These are phyloP conservation scores for Limnephilus lunatus DNA, from an alignment of 2,888 invertebrate genomes.

Conservation along the genomic window DNA sequence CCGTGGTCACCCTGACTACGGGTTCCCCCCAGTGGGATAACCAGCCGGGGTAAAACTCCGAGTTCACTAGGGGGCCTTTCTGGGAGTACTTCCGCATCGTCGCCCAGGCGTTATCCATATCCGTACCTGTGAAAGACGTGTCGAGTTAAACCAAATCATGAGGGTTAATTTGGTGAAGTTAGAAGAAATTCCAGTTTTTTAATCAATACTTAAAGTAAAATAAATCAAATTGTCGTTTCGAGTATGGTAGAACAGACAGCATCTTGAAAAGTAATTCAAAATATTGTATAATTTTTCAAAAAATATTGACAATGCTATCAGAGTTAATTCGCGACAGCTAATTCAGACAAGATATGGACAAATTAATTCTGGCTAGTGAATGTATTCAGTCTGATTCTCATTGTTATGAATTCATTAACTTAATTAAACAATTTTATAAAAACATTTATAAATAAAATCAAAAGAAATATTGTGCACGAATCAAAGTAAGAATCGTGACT, in stretches of 20 bases:
- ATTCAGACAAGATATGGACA: too few relatives aligned
- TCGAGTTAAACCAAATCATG: background rate
- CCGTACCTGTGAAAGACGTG: constrained; percentile 56
- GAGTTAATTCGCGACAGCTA: too few relatives aligned
- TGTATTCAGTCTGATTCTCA: too few relatives aligned
- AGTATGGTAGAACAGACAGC: too few relatives aligned
- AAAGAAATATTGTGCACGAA: too few relatives aligned
- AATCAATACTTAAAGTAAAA: background rate
- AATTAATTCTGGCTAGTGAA: too few relatives aligned
- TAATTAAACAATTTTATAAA: too few relatives aligned
- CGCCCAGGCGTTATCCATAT: constrained; percentile 72
- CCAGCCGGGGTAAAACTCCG: constrained; percentile 96
- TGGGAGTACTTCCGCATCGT: constrained; percentile 76
- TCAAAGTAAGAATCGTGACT: too few relatives aligned
- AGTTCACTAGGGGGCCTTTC: constrained; percentile 90
- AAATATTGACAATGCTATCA: too few relatives aligned
- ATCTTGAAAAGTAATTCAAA: background rate
- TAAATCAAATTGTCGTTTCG: too few relatives aligned
- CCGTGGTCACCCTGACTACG: constrained; percentile 77
- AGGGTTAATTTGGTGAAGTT: background rate
- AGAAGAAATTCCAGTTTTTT: background rate
- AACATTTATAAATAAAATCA: too few relatives aligned
- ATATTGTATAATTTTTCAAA: background rate
- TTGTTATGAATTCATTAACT: too few relatives aligned
- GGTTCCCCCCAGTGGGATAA: constrained; percentile 90